These are phyloP conservation scores for Notiomystis cincta DNA, from an alignment of 2,113 vertebrate species.

Conservation along the genomic window DNA sequence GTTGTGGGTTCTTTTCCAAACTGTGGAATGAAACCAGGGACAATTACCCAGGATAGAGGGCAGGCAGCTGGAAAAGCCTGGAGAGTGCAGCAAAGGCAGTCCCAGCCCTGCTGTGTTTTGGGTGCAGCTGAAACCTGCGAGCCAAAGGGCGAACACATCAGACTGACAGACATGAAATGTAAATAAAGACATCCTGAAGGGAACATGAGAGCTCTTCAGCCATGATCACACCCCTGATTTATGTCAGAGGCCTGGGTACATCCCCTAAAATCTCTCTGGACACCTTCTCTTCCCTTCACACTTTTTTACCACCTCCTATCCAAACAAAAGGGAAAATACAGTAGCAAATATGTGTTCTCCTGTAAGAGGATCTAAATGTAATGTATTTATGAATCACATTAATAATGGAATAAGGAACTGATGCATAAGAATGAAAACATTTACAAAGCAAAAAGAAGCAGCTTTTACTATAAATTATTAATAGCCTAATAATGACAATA, in stretches of 20 bases:
- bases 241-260: not conserved
- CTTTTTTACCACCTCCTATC: not conserved
- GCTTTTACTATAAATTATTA: conserved; percentile 63
- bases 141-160: not conserved
- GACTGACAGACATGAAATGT: not conserved
- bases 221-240: not conserved
- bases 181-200: not conserved
- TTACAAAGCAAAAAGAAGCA: conserved; percentile 42
- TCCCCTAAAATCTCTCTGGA: not conserved
- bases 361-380: conserved; percentile 9
- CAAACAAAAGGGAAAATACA: not conserved
- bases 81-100: accelerated
- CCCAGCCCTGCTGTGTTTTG: not conserved
- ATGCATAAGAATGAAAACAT: conserved; percentile 60
- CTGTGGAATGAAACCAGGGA: not conserved
- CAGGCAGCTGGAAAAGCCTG: not conserved
- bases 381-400: conserved; percentile 51
- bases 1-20: not conserved
- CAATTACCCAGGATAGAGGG: not conserved
- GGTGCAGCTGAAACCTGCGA: not conserved
- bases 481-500: conserved; percentile 64
- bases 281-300: not conserved
- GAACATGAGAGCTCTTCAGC: not conserved
- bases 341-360: not conserved
- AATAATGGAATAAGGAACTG: conserved; percentile 56